phyloP scores from a whole-genome alignment of 2,113 vertebrate genomes.

The Cyanoramphus novaezelandiae region DNA sequence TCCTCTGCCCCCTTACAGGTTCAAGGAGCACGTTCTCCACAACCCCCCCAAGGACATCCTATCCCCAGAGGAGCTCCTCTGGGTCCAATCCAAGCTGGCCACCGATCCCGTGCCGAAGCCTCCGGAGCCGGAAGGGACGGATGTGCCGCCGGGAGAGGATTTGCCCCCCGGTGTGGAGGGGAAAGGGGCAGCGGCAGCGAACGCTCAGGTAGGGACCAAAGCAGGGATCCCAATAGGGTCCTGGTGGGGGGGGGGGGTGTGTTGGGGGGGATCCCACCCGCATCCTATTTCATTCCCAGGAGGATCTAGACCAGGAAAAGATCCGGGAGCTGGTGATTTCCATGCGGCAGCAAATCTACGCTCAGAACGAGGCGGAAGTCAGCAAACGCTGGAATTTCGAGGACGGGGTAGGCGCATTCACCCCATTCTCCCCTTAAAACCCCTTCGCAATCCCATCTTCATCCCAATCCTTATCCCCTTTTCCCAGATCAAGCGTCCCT shows the following conservation, averaged over 20 bases:
- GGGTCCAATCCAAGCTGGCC: slow-evolving; percentile 68
- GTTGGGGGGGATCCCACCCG: no score
- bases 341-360: slow-evolving; percentile 75
- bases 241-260: no score
- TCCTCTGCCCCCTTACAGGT: slow-evolving; percentile 38
- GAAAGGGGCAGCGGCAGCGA: neutral
- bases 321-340: slow-evolving; percentile 77
- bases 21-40: slow-evolving; percentile 77
- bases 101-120: slow-evolving; percentile 15
- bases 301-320: slow-evolving; percentile 74
- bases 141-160: slow-evolving; percentile 81
- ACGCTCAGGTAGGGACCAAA: neutral
- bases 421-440: neutral
- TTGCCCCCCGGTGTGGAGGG: slow-evolving; percentile 50
- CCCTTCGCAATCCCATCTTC: neutral
- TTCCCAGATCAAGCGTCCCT: slow-evolving; percentile 84
- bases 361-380: slow-evolving; percentile 82
- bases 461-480: neutral
- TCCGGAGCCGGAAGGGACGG: slow-evolving; percentile 5
- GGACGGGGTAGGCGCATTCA: slow-evolving; percentile 69
- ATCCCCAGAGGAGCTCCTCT: slow-evolving; percentile 76
- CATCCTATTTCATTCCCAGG: slow-evolving; percentile 38
- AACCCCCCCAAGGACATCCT: slow-evolving; percentile 74
- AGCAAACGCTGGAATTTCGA: slow-evolving; percentile 85
- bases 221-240: neutral